Evolutionary conservation across 2,888 invertebrate species (phyloP).

Genomic region (Drosophila macrospina): DNA sequence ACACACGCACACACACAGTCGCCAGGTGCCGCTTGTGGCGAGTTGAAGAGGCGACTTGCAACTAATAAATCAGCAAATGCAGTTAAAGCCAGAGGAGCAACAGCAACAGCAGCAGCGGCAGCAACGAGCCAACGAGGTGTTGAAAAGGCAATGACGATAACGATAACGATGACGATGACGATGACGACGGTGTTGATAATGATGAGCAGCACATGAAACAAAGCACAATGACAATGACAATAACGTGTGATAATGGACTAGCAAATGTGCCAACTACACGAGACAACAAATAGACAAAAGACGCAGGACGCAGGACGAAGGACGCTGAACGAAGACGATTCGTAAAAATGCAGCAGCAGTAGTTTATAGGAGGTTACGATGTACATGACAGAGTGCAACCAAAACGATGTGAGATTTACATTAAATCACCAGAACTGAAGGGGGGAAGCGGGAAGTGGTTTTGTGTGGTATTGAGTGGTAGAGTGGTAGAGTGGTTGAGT

Average conservation of each 20-base stretch:
- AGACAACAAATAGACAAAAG: conserved; percentile 22
- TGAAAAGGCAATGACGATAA: conserved; percentile 23
- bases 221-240: conserved; percentile 22
- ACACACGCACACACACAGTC: no score
- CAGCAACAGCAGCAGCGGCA: conserved; percentile 34
- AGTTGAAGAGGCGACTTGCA: conserved; percentile 32
- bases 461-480: conserved; percentile 12
- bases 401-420: conserved; percentile 44
- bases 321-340: conserved; percentile 8
- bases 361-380: conserved; percentile 13
- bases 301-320: conserved; percentile 1
- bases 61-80: conserved; percentile 66
- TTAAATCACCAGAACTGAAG: conserved; percentile 30
- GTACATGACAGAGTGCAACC: conserved; percentile 41
- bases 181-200: conserved; percentile 47
- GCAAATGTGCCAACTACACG: conserved; percentile 42
- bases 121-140: conserved; percentile 20
- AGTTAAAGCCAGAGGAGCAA: conserved; percentile 37
- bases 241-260: conserved; percentile 38
- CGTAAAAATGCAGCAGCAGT: conserved; percentile 16
- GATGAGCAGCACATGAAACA: conserved; percentile 33
- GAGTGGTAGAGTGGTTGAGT: conserved; percentile 8
- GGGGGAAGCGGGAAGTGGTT: not conserved
- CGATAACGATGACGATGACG: conserved; percentile 32
- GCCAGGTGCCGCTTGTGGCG: conserved; percentile 4